phyloP scores from a whole-genome alignment of 2,888 invertebrate species.

The Empis livida region DNA sequence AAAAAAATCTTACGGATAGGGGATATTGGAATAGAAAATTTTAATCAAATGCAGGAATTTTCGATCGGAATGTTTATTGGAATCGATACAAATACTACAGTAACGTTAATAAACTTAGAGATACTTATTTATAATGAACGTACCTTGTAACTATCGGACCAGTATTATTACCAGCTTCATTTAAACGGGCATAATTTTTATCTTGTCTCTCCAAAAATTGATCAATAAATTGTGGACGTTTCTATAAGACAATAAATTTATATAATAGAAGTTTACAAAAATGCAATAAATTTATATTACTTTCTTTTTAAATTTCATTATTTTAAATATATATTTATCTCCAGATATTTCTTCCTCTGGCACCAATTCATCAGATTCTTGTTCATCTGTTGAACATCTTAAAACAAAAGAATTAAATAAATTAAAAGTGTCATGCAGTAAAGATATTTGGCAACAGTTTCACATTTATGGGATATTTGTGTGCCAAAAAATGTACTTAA shows the following conservation, averaged over 20 bases:
- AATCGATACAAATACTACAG: too few species aligned
- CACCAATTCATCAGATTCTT: constrained; percentile 25
- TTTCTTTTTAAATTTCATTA: constrained; percentile 26
- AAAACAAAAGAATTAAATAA: constrained; percentile 5
- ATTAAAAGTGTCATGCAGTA: too few species aligned
- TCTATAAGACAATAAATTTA: constrained; percentile 14
- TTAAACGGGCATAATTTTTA: constrained; percentile 27
- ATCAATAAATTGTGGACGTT: constrained; percentile 28
- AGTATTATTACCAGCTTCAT: constrained; percentile 7
- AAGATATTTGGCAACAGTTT: too few species aligned
- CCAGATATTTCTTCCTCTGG: constrained; percentile 19
- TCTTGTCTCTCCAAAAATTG: constrained; percentile 29
- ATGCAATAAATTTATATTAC: constrained; percentile 10
- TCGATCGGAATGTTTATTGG: too few species aligned
- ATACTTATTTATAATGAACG: too few species aligned
- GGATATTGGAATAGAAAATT: too few species aligned
- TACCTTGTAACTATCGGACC: not conserved
- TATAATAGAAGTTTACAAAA: too few species aligned
- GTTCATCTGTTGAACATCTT: constrained; percentile 24
- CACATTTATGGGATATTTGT: too few species aligned
- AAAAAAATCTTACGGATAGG: too few species aligned
- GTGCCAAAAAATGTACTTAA: too few species aligned
- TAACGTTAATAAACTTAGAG: too few species aligned
- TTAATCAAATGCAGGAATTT: too few species aligned
- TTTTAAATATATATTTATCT: constrained; percentile 22